Evolutionary conservation across 2,113 vertebrate genomes (phyloP).

Genomic region (Pungitius pungitius): DNA sequence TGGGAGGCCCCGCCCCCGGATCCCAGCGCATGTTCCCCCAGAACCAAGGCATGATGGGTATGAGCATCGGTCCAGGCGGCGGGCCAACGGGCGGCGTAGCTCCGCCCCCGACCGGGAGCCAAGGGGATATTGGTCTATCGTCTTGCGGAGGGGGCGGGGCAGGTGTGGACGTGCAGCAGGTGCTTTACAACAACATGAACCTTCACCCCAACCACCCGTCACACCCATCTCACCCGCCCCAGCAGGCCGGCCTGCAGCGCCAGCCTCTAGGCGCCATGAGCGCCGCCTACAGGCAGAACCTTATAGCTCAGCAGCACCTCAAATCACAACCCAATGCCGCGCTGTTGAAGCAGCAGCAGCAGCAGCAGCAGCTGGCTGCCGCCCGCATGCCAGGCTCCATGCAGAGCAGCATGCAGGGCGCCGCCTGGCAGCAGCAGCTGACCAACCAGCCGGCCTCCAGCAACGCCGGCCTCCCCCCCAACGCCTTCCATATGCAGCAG

Average conservation of each 20-base stretch:
- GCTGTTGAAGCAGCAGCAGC: constrained; percentile 85
- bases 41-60: constrained; percentile 87
- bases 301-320: constrained; percentile 84
- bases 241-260: constrained; percentile 83
- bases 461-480: constrained; percentile 73
- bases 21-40: constrained; percentile 91
- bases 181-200: constrained; percentile 84
- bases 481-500: constrained; percentile 83
- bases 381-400: constrained; percentile 76
- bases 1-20: constrained; percentile 83
- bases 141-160: constrained; percentile 84
- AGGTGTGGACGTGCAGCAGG: constrained; percentile 84
- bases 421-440: constrained; percentile 87
- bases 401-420: constrained; percentile 53
- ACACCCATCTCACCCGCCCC: constrained; percentile 34
- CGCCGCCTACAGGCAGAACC: constrained; percentile 86
- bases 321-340: constrained; percentile 85
- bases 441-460: constrained; percentile 80
- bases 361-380: constrained; percentile 70
- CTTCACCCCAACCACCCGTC: constrained; percentile 77
- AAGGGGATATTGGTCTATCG: constrained; percentile 85
- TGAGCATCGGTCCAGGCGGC: constrained; percentile 82
- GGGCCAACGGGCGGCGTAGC: constrained; percentile 75
- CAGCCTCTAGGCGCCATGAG: constrained; percentile 81
- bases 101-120: constrained; percentile 78